These are phyloP conservation scores for Saguinus imperator DNA, from an alignment of 2,113 vertebrate species.

Conservation along the genomic window DNA sequence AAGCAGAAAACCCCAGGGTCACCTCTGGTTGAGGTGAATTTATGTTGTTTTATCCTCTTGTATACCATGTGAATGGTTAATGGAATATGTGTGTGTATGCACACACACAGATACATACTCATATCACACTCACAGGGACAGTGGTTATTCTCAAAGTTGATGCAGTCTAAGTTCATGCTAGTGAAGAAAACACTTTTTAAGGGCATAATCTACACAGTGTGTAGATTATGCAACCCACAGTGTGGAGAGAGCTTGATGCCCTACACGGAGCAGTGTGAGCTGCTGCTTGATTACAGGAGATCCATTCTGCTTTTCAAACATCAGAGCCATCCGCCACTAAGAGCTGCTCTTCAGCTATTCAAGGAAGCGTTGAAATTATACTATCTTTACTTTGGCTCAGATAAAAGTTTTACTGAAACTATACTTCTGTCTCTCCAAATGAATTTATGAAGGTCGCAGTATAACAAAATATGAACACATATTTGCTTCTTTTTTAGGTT, in stretches of 20 bases:
- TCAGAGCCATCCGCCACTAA: neutral
- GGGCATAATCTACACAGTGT: neutral
- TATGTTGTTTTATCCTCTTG: neutral
- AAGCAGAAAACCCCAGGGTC: neutral
- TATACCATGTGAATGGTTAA: neutral
- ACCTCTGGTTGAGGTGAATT: neutral
- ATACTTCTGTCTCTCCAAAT: neutral
- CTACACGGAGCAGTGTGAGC: accelerated
- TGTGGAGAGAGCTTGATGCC: neutral
- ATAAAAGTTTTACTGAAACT: neutral
- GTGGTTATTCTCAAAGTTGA: neutral
- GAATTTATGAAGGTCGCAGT: neutral
- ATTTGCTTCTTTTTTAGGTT: neutral
- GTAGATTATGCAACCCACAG: neutral
- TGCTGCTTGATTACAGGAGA: neutral
- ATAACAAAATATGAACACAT: neutral
- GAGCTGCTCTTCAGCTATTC: neutral
- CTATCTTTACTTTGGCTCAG: neutral
- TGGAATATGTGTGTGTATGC: neutral
- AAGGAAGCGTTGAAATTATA: neutral
- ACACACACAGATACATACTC: neutral
- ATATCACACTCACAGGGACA: neutral
- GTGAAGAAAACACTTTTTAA: neutral
- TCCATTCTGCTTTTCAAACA: neutral
- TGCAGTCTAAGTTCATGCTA: neutral